These are phyloP conservation scores for Macrobrachium nipponense DNA, from an alignment of 1,140 invertebrate species.

Conservation along the genomic window DNA sequence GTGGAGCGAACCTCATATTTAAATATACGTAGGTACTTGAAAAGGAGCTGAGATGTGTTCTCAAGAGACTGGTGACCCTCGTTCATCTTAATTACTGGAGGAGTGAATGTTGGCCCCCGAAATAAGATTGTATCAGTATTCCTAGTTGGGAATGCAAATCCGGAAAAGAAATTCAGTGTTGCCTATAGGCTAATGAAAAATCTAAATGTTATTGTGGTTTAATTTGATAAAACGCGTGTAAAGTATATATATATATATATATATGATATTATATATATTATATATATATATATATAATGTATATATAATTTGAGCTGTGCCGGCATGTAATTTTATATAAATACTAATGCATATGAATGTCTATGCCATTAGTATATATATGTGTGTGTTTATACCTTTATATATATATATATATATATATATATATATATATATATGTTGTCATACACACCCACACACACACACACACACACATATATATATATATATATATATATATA, in stretches of 20 bases:
- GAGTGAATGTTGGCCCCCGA: not conserved
- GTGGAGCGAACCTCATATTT: not conserved
- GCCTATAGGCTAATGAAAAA: too few relatives aligned
- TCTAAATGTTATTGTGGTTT: not conserved
- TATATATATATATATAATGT: too few relatives aligned
- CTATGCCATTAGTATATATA: not conserved
- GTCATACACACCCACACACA: too few relatives aligned
- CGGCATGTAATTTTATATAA: not conserved
- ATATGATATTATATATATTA: not conserved
- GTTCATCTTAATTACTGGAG: not conserved
- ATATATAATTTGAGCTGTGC: not conserved
- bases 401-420: slow-evolving; percentile 7
- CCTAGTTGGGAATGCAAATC: not conserved
- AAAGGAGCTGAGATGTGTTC: too few relatives aligned
- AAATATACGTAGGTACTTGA: not conserved
- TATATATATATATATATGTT: not conserved
- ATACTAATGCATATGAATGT: slow-evolving; percentile 6
- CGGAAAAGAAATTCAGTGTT: not conserved
- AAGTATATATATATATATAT: not conserved
- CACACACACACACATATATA: not conserved
- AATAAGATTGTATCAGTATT: not conserved
- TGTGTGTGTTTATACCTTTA: not conserved
- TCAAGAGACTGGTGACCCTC: not conserved
- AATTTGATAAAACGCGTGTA: not conserved
- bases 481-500: not conserved